A percentile compares a stretch with the other conserved stretches of the same genome.
phyloP scores from a whole-genome alignment of 2,888 invertebrate species.

The Idaea straminata region DNA sequence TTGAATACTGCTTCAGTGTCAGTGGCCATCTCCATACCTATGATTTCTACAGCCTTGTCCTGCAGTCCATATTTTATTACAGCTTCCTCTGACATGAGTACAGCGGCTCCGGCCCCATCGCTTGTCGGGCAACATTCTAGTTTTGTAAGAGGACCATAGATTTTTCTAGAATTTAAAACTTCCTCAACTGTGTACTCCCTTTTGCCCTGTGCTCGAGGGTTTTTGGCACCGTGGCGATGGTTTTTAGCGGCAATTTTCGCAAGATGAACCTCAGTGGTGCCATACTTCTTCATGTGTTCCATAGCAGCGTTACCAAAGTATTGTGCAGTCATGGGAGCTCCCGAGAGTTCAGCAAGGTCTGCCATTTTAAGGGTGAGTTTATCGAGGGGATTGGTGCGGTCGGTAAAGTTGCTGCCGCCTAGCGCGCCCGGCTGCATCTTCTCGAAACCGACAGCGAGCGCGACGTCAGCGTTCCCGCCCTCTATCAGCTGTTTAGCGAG shows the following conservation, averaged over 20 bases:
- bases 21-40: conserved; percentile 98
- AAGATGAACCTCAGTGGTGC: conserved; percentile 94
- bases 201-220: conserved; percentile 97
- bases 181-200: conserved; percentile 95
- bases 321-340: conserved; percentile 94
- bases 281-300: conserved; percentile 98
- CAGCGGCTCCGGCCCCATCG: conserved; percentile 97
- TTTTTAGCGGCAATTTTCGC: conserved; percentile 99
- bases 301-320: conserved; percentile 97
- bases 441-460: conserved; percentile 97
- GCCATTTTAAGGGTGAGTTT: conserved; percentile 92
- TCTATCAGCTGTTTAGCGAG: conserved; percentile 96
- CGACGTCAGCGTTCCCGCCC: conserved; percentile 91
- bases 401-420: conserved; percentile 84
- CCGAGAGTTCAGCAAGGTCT: conserved; percentile 88
- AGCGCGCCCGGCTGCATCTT: conserved; percentile 98
- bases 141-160: conserved; percentile 96
- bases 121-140: conserved; percentile 99
- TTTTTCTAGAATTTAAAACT: conserved; percentile 91
- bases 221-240: conserved; percentile 97
- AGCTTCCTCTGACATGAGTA: conserved; percentile 95
- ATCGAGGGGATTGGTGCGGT: conserved; percentile 94
- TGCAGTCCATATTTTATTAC: conserved; percentile 91
- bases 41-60: conserved; percentile 92
- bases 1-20: conserved; percentile 92